Percentiles rank a stretch among this genome's conserved stretches.
phyloP scores from a whole-genome alignment of 2,797 vertebrate genomes.

The Zonotrichia albicollis region DNA sequence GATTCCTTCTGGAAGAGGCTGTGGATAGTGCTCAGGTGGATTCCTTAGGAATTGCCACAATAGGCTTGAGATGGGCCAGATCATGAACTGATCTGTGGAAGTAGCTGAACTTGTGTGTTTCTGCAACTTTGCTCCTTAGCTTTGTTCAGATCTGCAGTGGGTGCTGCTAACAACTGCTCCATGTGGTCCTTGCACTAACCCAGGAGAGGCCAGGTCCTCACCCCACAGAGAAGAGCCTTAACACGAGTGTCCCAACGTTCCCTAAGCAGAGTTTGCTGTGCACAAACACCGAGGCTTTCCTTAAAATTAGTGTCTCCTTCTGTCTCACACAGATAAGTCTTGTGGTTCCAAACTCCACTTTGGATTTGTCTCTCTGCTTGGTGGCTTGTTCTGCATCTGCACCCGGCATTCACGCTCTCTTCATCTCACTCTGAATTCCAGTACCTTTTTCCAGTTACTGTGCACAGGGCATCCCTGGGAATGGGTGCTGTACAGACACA shows the following conservation, averaged over 20 bases:
- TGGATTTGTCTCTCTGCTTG: slow-evolving; percentile 68
- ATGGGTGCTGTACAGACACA: neutral
- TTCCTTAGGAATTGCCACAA: neutral
- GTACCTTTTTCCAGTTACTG: slow-evolving; percentile 2
- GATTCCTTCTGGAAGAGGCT: slow-evolving; percentile 17
- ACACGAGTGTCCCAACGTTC: neutral
- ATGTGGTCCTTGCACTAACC: slow-evolving; percentile 35
- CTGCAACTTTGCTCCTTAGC: slow-evolving; percentile 4
- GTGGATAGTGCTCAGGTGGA: neutral
- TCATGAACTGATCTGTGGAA: slow-evolving; percentile 54
- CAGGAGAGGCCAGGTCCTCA: neutral
- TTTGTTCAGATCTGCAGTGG: slow-evolving; percentile 30
- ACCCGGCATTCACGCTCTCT: neutral
- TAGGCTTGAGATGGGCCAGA: neutral
- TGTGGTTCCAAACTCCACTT: slow-evolving; percentile 55
- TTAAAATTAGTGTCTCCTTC: slow-evolving; percentile 67
- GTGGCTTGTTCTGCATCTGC: slow-evolving; percentile 66
- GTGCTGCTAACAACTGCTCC: slow-evolving; percentile 32
- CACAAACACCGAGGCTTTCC: neutral
- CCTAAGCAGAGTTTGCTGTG: slow-evolving; percentile 6
- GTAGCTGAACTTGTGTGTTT: slow-evolving; percentile 58
- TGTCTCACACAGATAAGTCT: slow-evolving; percentile 77
- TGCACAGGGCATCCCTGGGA: slow-evolving; percentile 12
- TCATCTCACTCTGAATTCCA: neutral
- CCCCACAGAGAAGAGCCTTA: neutral